A percentile compares a stretch with the other conserved stretches of the same genome.
Evolutionary conservation across 2,888 invertebrate genomes (phyloP).

Genomic region (Buathra laborator): DNA sequence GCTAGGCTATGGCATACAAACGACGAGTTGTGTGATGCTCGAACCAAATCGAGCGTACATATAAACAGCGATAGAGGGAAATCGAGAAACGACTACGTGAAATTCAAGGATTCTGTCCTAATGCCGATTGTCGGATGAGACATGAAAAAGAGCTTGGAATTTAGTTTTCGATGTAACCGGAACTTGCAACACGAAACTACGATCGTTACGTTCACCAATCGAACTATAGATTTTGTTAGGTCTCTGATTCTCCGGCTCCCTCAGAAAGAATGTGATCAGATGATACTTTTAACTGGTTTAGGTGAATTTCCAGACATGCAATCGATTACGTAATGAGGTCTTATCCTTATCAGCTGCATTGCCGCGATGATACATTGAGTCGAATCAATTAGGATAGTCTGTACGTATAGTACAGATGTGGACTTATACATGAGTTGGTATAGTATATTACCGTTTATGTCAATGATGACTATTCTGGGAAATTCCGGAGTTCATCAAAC

Average conservation of each 20-base stretch:
- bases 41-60: neutral
- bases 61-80: constrained; percentile 16
- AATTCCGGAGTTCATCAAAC: neutral
- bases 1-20: constrained; percentile 16
- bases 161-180: neutral
- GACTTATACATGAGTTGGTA: neutral
- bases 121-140: neutral
- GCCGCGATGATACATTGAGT: too few species aligned
- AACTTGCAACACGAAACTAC: neutral
- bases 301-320: too few species aligned
- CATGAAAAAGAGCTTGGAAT: neutral
- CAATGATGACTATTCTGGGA: neutral
- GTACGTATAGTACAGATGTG: neutral
- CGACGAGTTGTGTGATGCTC: constrained; percentile 16
- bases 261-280: neutral
- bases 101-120: neutral
- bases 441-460: neutral
- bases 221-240: too few species aligned
- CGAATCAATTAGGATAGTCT: neutral
- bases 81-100: neutral
- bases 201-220: neutral
- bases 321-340: too few species aligned
- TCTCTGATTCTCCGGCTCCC: neutral
- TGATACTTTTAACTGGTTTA: too few species aligned
- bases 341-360: too few species aligned